A percentile compares a stretch with the other conserved stretches of the same genome.
These are phyloP conservation scores for Orthosia incerta DNA, from an alignment of 2,888 invertebrate species.

Conservation along the genomic window DNA sequence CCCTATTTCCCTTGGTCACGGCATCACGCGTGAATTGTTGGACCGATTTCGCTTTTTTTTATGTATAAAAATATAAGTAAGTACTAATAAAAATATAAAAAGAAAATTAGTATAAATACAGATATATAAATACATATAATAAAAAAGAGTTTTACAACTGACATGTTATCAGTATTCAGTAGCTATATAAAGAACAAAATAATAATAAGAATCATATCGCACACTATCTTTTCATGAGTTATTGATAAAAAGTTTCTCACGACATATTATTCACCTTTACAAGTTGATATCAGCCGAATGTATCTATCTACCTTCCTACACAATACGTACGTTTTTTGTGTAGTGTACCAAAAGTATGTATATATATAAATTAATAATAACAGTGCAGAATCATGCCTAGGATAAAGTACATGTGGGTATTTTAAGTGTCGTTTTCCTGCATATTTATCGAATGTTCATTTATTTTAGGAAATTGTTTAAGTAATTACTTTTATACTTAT, in stretches of 20 bases:
- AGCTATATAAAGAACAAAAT: constrained; percentile 9
- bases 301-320: neutral
- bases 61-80: too few relatives aligned
- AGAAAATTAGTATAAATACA: too few relatives aligned
- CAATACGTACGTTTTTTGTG: too few relatives aligned
- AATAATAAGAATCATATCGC: constrained; percentile 17
- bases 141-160: neutral
- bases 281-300: constrained; percentile 6
- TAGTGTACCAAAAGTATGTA: too few relatives aligned
- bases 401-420: neutral
- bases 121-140: too few relatives aligned
- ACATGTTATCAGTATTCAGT: constrained; percentile 4
- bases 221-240: constrained; percentile 9
- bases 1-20: too few relatives aligned
- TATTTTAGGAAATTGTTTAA: constrained; percentile 7
- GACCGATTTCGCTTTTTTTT: too few relatives aligned
- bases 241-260: constrained; percentile 50
- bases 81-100: too few relatives aligned
- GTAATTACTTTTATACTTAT: neutral
- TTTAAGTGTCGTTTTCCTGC: neutral
- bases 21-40: too few relatives aligned
- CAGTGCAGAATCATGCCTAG: neutral
- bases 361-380: neutral
- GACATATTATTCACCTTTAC: constrained; percentile 18
- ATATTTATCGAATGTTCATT: constrained; percentile 10